Percentiles rank a stretch among this genome's conserved stretches.
Conservation (phyloP, 1,140 invertebrate genomes). For the Daktulosphaira vitifoliae region DNA sequence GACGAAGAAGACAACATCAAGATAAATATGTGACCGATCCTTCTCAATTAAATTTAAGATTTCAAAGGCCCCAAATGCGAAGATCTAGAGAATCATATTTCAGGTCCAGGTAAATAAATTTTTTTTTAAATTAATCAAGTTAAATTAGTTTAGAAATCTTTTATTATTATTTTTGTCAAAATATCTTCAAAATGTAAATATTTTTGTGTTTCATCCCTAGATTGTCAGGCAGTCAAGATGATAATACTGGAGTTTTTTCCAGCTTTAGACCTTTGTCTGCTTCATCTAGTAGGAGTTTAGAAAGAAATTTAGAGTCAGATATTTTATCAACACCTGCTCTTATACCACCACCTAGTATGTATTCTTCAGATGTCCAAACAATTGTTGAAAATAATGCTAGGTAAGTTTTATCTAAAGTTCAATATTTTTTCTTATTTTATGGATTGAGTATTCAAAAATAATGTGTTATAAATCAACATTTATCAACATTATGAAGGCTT, state of each 20-base stretch:
- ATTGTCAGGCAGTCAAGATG: slow-evolving; percentile 27
- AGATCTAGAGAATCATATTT: slow-evolving; percentile 32
- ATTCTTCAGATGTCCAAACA: slow-evolving; percentile 21
- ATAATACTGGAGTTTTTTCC: slow-evolving; percentile 17
- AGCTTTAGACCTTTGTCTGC: slow-evolving; percentile 15
- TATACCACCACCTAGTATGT: slow-evolving; percentile 18
- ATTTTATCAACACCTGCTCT: slow-evolving; percentile 13
- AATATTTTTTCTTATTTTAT: neutral
- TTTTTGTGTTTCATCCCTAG: neutral
- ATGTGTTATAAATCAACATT: neutral
- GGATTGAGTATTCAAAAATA: neutral
- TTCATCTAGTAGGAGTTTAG: slow-evolving; percentile 24
- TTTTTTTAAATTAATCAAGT: neutral
- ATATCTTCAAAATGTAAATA: neutral
- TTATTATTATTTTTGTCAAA: too few species aligned
- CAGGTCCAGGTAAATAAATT: slow-evolving; percentile 17
- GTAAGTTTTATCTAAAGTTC: neutral
- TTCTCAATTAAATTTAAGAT: slow-evolving; percentile 61
- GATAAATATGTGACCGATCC: slow-evolving; percentile 69
- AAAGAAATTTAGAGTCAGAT: slow-evolving; percentile 26
- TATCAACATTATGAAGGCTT: neutral
- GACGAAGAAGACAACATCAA: slow-evolving; percentile 55
- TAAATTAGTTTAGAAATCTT: too few species aligned
- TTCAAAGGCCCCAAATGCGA: slow-evolving; percentile 54
- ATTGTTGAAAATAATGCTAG: slow-evolving; percentile 30